Evolutionary conservation across 2,797 vertebrate species (phyloP).

Genomic region (Pseudochirops cupreus): DNA sequence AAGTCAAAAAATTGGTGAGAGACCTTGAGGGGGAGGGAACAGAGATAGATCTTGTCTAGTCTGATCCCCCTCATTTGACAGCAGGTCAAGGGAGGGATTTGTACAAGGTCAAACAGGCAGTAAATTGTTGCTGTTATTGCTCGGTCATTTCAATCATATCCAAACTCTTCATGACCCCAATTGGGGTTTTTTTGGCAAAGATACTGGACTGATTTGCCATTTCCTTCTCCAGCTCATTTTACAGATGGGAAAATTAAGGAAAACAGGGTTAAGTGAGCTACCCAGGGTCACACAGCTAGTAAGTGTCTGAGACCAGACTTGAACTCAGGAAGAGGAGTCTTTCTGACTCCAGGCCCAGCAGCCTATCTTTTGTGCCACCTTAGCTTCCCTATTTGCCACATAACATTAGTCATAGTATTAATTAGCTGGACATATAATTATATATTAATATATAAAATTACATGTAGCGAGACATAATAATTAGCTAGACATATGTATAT

Average conservation of each 20-base stretch:
- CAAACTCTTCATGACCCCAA: neutral
- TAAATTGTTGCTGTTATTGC: neutral
- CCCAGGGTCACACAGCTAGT: neutral
- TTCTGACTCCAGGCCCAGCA: neutral
- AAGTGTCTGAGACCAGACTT: neutral
- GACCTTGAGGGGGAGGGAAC: neutral
- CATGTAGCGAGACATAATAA: no score
- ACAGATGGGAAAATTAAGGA: neutral
- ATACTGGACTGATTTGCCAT: neutral
- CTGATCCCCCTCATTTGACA: neutral
- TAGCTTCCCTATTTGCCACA: neutral
- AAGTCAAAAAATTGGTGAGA: neutral
- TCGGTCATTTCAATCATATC: neutral
- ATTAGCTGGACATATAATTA: neutral
- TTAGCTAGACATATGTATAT: neutral
- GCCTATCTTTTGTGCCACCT: no score
- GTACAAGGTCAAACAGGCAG: neutral
- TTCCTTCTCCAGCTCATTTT: neutral
- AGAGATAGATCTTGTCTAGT: neutral
- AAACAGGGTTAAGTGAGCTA: neutral
- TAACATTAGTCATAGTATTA: neutral
- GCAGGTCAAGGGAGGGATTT: neutral
- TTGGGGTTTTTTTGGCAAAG: neutral
- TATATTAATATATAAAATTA: no score
- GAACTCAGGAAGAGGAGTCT: neutral